Base-by-base conservation (phyloP, 2,113 vertebrate genomes). In the Saccopteryx bilineata region DNA sequence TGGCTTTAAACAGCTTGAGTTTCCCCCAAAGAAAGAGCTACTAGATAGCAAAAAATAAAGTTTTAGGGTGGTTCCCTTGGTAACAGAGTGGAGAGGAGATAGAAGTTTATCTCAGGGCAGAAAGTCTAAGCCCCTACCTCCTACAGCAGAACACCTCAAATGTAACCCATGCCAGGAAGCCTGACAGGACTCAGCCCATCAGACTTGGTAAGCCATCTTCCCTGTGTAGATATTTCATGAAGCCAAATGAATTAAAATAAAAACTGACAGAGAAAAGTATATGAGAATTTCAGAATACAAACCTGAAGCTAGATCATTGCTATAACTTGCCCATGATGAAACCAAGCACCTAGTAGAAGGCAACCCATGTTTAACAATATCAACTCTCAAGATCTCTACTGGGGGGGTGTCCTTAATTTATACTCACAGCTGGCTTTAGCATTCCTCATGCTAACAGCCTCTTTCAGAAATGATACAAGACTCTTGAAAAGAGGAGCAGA, bases 11-110 rank as follows among this genome's bases (percentile, higher is more conserved):
- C 82, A 96, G 92, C 95, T 94, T 74, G 75, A 87, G 31, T 72
- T 80, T 87, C 52, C 87, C 91, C 54, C 0, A 83, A 63, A 86
- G 90, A 96, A 82, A 90, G 60, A 93, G 60, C 75, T 66, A 83
- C 65, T 63, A 63, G 69, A 72, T 24, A 75, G 33, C 39, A 65
- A 61, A 92, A 92, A 86, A 79, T 21, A 68, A 65, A 88, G 17
- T 78, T 85, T 74, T 69, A 69, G 60, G 69, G 90, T 79, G 71
- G 82, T 91, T 93, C 76, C 81, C 74, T 94, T 93, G 82, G 91
- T 72, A 96, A 83, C 94, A 52, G 26, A 58, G 56, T 50, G 50
- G 72, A 69, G 92, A 76, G 31, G 78, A 91, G 48, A 75, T 1
- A 81, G 50, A 60, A n/a, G 58, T 83, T 58, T 82, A 24, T 60